Conservation (phyloP, 1,140 invertebrate genomes). For the Batillaria attramentaria region DNA sequence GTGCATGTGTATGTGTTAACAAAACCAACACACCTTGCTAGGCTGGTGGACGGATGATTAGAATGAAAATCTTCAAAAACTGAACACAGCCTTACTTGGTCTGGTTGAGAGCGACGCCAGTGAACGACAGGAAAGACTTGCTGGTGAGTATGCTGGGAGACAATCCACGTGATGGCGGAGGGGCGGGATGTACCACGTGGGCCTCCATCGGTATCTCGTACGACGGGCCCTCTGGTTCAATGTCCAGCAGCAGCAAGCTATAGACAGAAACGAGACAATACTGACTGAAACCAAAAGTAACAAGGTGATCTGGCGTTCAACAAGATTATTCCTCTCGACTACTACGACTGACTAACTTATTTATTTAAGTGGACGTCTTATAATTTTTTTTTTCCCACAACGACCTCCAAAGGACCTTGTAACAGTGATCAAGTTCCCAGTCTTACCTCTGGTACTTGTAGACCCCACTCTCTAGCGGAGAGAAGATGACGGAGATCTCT, state of each 20-base stretch:
- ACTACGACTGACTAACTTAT: no score
- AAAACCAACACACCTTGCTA: no score
- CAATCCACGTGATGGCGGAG: background rate
- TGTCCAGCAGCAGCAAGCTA: slow-evolving; percentile 46
- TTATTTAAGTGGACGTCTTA: no score
- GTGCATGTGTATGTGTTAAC: no score
- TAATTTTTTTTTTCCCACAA: no score
- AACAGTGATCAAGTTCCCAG: no score
- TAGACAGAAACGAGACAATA: slow-evolving; percentile 15
- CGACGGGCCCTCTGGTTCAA: slow-evolving; percentile 49
- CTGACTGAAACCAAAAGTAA: no score
- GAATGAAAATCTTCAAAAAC: no score
- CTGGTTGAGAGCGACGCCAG: slow-evolving; percentile 48
- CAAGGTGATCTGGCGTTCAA: no score
- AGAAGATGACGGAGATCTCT: slow-evolving; percentile 37
- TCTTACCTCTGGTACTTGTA: slow-evolving; percentile 44
- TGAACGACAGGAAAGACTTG: slow-evolving; percentile 47
- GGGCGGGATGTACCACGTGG: slow-evolving; percentile 12
- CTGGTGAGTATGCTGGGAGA: slow-evolving; percentile 40
- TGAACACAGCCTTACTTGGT: slow-evolving; percentile 35
- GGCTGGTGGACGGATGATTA: no score
- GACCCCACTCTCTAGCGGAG: slow-evolving; percentile 26
- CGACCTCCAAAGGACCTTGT: no score
- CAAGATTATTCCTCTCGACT: no score
- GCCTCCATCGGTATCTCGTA: slow-evolving; percentile 49